Percentiles rank a stretch among this genome's conserved stretches.
Evolutionary conservation across 1,140 invertebrate species (phyloP).

Genomic region (Stegodyphus mimosarum): DNA sequence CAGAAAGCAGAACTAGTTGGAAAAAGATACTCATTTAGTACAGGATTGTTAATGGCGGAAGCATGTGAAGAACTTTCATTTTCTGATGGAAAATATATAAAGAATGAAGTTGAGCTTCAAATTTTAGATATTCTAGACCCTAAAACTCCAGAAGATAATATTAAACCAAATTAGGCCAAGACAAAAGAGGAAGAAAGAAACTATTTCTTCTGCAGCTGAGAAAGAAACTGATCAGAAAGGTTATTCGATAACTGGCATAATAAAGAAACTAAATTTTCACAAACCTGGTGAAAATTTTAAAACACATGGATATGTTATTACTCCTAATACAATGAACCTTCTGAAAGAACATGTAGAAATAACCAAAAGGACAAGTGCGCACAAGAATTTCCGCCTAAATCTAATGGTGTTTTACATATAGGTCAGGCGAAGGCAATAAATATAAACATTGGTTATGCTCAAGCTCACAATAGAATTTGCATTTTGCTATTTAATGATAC

Average conservation of each 20-base stretch:
- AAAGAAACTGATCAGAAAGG: constrained; percentile 73
- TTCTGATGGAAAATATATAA: constrained; percentile 95
- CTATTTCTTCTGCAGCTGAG: too few relatives aligned
- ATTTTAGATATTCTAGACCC: constrained; percentile 89
- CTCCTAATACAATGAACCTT: constrained; percentile 84
- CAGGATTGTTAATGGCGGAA: constrained; percentile 81
- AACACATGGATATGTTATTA: constrained; percentile 97
- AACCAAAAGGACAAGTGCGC: constrained; percentile 82
- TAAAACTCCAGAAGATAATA: constrained; percentile 89
- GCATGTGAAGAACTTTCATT: constrained; percentile 82
- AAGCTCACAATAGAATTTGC: constrained; percentile 86
- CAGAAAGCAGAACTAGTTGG: constrained; percentile 80
- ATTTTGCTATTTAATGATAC: constrained; percentile 98
- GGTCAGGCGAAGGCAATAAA: constrained; percentile 99
- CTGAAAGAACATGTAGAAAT: constrained; percentile 86
- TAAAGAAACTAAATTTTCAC: constrained; percentile 94
- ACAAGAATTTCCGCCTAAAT: constrained; percentile 99
- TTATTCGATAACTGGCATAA: constrained; percentile 84
- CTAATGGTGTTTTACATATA: constrained; percentile 99
- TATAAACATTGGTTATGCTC: constrained; percentile 99
- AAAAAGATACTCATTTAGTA: constrained; percentile 87
- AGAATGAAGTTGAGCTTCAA: constrained; percentile 90
- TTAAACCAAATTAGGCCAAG: constrained; percentile 71
- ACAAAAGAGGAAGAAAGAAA: too few relatives aligned
- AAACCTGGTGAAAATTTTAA: constrained; percentile 98